Conservation (phyloP, 37 sponge, comb jelly and placozoan species). For the Chondrilla cf. caribensis region DNA sequence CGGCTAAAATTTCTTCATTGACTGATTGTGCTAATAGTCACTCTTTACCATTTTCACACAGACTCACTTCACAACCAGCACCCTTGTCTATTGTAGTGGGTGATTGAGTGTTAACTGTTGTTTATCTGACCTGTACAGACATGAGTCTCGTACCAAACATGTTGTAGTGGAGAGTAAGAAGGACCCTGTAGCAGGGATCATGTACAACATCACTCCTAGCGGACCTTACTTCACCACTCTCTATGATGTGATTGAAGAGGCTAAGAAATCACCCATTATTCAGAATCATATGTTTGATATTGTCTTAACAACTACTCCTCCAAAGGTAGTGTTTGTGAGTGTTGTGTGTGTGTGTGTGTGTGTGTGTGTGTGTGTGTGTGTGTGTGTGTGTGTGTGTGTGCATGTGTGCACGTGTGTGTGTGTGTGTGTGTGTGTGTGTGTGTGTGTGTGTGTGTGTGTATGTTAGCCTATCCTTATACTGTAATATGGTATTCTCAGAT, state of each 20-base stretch:
- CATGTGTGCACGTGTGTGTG: too few relatives aligned
- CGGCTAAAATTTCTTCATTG: too few relatives aligned
- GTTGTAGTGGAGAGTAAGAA: conserved; percentile 66
- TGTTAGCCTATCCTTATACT: not conserved
- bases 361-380: too few relatives aligned
- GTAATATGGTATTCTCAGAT: too few relatives aligned
- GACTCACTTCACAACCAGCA: too few relatives aligned
- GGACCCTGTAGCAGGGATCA: conserved; percentile 62
- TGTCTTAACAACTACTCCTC: conserved; percentile 49
- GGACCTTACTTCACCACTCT: conserved; percentile 69
- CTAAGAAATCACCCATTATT: conserved; percentile 48
- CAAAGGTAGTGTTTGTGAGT: conserved; percentile 42
- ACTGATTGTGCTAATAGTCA: too few relatives aligned
- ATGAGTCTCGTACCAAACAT: conserved; percentile 66
- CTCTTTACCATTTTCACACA: too few relatives aligned
- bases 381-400: too few relatives aligned
- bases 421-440: too few relatives aligned
- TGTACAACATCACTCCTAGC: conserved; percentile 72
- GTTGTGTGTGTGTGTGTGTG: not conserved
- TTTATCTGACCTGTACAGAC: too few relatives aligned
- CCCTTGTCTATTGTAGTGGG: too few relatives aligned
- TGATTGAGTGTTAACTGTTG: too few relatives aligned
- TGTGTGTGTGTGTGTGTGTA: not conserved
- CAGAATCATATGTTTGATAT: conserved; percentile 73
- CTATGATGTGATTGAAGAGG: conserved; percentile 65